Evolutionary conservation across 35 echinoderm and acorn worm genomes (phyloP), one percentile per base, ranked within the genome.

Genomic region (Ptychodera flava): DNA sequence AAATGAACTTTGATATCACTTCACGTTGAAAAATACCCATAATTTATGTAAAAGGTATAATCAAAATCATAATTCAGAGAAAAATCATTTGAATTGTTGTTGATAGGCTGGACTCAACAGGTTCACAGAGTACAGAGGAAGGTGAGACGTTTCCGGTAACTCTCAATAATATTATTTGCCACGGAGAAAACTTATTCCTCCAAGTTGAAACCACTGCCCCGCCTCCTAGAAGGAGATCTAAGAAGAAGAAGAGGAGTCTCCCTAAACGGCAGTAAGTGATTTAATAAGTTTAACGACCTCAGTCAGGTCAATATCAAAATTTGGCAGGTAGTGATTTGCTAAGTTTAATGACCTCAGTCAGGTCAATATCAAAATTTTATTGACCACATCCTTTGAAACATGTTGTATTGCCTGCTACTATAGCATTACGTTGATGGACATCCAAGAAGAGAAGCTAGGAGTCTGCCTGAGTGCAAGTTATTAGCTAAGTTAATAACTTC

Each of bases 121-220:
- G 82, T 37, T 83, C 82, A 1, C 82, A 83, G 30, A 83, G 82
- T 83, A 35, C 82, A 6, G 82, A 83, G 82, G 37, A 34, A 28
- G 82, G 82, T 14, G 91, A 91, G 37, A 77, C 85, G 15, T 94
- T 94, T 86, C 89, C 94, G 36, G 75, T 99, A 38, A 94, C 85
- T 52, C 80, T 99, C 16, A 89, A 88, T 76, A 85, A 94, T 34
- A 90, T 94, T 35, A 78, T 90, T 32, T 90, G 96, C 38, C 92
- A 99, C 34, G 96, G 96, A 78, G 90, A 92, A 27, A 92, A 92
- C 78, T 80, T 99, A 32, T 90, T 92, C 79, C 78, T 99, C 28
- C 93, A 92, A 80, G 89, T 99, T 16, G 96, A 99, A 78, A 99
- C 96, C 27, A 94, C 87, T 77, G 94, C 93, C 80, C 96, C 96